Evolutionary conservation across 2,797 vertebrate species (phyloP), one percentile per base, ranked within the genome.

Genomic region (Pempheris klunzingeri): DNA sequence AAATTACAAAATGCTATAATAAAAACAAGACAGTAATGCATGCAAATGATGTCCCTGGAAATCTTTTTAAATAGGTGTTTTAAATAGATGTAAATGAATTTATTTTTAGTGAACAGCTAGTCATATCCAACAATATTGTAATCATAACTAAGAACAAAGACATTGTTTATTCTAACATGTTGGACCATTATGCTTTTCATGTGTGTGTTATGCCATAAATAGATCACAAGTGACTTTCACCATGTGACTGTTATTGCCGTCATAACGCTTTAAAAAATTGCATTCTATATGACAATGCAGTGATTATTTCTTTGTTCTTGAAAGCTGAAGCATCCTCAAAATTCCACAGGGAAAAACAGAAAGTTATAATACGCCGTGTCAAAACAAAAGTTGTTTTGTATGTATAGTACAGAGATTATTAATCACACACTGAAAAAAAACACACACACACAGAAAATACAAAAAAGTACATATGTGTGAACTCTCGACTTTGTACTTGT

Each of bases 1-100:
- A 82, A 80, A 78, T 49, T 77, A 90, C 76, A 90, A 91, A 91
- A 76, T 72, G 67, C 15, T 74, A 49, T 69, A 55, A 86, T 74
- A 60, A 59, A 82, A 82, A 83, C 65, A 85, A 79, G 34, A 77
- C 67, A 63, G 59, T 83, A 78, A 63, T 52, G 57, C 32, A 89
- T 90, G 86, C 74, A 90, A 87, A 90, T 87, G 3, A 67, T 34
- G 63, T 90, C 85, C 74, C 86, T 74, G 73, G 87, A 78, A 79
- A 75, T 79, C 26, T 66, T 68, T 84, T 80, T 74, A 61, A 65
- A 75, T 58, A 68, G 52, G 91, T 90, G 70, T 60, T 84, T 80
- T 74, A 61, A 65, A 75, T 58, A 68, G 52, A 91, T 90, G 70
- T 60, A 74, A 80, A 91, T 87, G 0, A 14, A 54, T 66, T 67